Evolutionary conservation across 2,113 vertebrate species (phyloP), one percentile per base, ranked within the genome.

Genomic region (Mastomys natalensis): DNA sequence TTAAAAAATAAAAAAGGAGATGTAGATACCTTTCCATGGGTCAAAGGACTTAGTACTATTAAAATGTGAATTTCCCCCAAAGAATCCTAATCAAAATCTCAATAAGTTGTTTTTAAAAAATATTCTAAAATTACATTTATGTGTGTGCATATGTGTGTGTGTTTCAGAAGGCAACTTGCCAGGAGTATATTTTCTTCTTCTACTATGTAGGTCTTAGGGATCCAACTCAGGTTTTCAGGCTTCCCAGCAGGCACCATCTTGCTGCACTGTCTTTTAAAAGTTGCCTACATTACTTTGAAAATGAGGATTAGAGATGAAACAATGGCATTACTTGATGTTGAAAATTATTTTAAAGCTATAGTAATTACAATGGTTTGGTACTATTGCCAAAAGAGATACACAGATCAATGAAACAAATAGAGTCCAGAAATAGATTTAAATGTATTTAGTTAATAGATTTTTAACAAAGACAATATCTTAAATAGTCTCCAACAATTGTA

Each of bases 311-410:
- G 48, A 88, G 60, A 85, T 91, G 24, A 4, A 85, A 58, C 76
- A 70, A 48, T 74, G 87, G 51, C 17, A 51, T 3, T 48, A 15
- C 7, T 76, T 81, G 60, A 91, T 85, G 21, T 85, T 22, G 85
- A 89, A 62, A 93, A 68, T 89, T 89, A 88, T 72, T 93, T 17
- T 92, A 90, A 95, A 81, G 60, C 22, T 86, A 58, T 16, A 72
- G 29, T 74, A 86, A 84, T 89, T 29, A 55, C 70, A 45, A 13
- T 29, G 48, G n/a, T 48, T 86, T 90, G 43, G 51, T 55, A 31
- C 31, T 81, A 7, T 34, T 51, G 29, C 21, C 53, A 78, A 64
- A 45, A 82, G 5, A 72, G 68, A 82, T 17, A 53, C 81, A 19
- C 26, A 66, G 64, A 77, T 94, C 43, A 92, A 22, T 77, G 60